phyloP scores from a whole-genome alignment of 37 sponge, comb jelly and placozoan genomes.

The Cladorhizidae sp. region DNA sequence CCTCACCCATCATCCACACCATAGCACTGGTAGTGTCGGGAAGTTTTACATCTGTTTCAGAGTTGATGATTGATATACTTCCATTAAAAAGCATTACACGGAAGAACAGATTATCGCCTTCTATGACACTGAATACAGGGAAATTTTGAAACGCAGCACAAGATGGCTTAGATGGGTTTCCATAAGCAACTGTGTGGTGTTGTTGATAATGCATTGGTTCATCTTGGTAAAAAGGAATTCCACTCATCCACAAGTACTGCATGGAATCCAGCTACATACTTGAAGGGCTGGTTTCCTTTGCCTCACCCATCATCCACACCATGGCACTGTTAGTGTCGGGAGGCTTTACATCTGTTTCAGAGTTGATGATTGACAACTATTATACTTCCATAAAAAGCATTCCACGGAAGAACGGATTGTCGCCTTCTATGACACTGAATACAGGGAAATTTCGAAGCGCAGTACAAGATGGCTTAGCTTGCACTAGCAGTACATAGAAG shows the following conservation, averaged over 20 bases:
- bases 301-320: conserved; percentile 60
- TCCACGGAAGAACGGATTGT: conserved; percentile 35
- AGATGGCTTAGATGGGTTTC: conserved; percentile 51
- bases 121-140: conserved; percentile 51
- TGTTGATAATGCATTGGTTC: conserved; percentile 74
- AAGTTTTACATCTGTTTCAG: conserved; percentile 20
- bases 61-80: conserved; percentile 58
- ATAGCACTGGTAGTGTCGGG: conserved; percentile 28
- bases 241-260: conserved; percentile 34
- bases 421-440: conserved; percentile 49
- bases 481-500: conserved; percentile 10
- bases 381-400: conserved; percentile 64
- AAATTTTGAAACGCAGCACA: conserved; percentile 55
- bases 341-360: conserved; percentile 21
- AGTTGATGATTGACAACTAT: conserved; percentile 48
- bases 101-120: conserved; percentile 39
- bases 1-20: conserved; percentile 56
- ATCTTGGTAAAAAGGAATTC: conserved; percentile 56
- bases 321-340: conserved; percentile 29
- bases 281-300: conserved; percentile 68
- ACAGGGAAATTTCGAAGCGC: conserved; percentile 58
- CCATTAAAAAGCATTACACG: conserved; percentile 61
- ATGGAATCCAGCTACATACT: conserved; percentile 36
- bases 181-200: conserved; percentile 16
- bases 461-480: conserved; percentile 62